phyloP scores from a whole-genome alignment of 1,140 invertebrate genomes.

The Drosophila micromelanica region DNA sequence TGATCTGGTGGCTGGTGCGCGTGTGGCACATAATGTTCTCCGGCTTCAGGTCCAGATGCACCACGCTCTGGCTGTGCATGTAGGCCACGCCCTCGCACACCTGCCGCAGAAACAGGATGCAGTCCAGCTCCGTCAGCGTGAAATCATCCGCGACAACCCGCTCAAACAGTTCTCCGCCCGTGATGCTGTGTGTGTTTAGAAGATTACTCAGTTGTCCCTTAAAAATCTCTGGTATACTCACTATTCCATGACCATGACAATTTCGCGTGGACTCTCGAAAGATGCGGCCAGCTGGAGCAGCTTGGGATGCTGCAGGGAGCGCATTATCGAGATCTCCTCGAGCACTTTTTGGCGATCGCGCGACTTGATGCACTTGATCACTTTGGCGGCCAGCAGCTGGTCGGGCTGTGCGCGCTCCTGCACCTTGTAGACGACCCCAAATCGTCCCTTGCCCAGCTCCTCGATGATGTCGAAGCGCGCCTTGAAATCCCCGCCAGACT shows the following conservation, averaged over 20 bases:
- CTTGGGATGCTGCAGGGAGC: slow-evolving; percentile 94
- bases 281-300: slow-evolving; percentile 94
- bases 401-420: slow-evolving; percentile 88
- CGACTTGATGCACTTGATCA: slow-evolving; percentile 92
- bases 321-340: slow-evolving; percentile 97
- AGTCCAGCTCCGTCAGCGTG: slow-evolving; percentile 94
- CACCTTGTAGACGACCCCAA: slow-evolving; percentile 91
- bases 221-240: slow-evolving; percentile 87
- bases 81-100: slow-evolving; percentile 96
- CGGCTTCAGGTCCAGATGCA: slow-evolving; percentile 96
- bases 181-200: slow-evolving; percentile 88
- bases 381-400: slow-evolving; percentile 94
- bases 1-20: slow-evolving; percentile 90
- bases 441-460: slow-evolving; percentile 92
- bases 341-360: slow-evolving; percentile 94
- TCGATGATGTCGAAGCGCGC: slow-evolving; percentile 88
- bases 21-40: slow-evolving; percentile 97
- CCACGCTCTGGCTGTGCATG: slow-evolving; percentile 93
- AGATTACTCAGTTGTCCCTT: too few relatives aligned
- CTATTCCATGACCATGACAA: slow-evolving; percentile 97
- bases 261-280: slow-evolving; percentile 93
- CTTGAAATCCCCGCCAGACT: slow-evolving; percentile 86
- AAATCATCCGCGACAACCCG: slow-evolving; percentile 96
- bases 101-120: slow-evolving; percentile 95
- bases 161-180: slow-evolving; percentile 96